These are phyloP conservation scores for Esperia sulphurella DNA, from an alignment of 2,888 invertebrate genomes.

Conservation along the genomic window DNA sequence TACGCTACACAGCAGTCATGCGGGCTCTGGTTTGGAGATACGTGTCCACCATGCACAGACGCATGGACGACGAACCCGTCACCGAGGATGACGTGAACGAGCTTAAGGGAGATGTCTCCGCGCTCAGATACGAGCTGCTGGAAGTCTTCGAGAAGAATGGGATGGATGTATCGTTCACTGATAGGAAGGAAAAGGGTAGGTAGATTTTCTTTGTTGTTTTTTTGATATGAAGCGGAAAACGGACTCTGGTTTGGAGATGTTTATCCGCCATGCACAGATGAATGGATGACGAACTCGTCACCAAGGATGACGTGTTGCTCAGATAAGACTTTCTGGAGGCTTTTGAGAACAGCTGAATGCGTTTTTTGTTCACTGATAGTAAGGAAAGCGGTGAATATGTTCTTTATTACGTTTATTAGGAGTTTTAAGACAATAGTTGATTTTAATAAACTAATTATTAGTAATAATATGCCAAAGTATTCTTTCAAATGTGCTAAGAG, in stretches of 20 bases:
- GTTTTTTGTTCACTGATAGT: constrained; percentile 85
- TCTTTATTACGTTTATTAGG: too few relatives aligned
- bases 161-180: constrained; percentile 88
- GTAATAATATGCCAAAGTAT: too few relatives aligned
- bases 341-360: constrained; percentile 92
- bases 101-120: constrained; percentile 95
- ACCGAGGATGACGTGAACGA: constrained; percentile 96
- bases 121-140: constrained; percentile 93
- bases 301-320: constrained; percentile 16
- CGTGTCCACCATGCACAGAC: constrained; percentile 91
- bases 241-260: too few relatives aligned
- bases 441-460: too few relatives aligned
- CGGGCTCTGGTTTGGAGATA: constrained; percentile 95
- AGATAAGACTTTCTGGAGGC: constrained; percentile 95
- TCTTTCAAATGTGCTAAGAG: too few relatives aligned
- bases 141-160: constrained; percentile 94
- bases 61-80: constrained; percentile 89
- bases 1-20: constrained; percentile 90
- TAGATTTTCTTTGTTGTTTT: constrained; percentile 7
- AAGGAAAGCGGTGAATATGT: constrained; percentile 88
- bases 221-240: too few relatives aligned
- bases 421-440: too few relatives aligned
- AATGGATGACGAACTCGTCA: background rate
- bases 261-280: too few relatives aligned
- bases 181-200: constrained; percentile 86